Percentiles rank a stretch among this genome's conserved stretches.
Evolutionary conservation across 2,797 vertebrate genomes (phyloP).

Genomic region (Nothura maculosa): DNA sequence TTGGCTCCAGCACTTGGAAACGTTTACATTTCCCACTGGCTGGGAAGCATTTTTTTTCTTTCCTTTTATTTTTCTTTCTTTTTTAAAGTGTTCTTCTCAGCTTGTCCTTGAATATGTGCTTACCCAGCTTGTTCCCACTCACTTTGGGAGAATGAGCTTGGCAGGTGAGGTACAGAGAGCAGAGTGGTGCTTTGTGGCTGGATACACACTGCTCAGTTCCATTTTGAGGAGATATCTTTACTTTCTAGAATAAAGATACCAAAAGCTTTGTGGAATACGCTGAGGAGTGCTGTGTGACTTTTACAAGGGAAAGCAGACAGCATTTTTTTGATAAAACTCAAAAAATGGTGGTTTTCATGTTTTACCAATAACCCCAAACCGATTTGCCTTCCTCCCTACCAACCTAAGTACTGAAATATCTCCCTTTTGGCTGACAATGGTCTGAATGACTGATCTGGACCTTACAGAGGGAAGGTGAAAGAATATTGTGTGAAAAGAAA

Average conservation of each 20-base stretch:
- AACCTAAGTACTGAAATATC: background rate
- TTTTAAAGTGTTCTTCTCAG: background rate
- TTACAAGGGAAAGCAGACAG: background rate
- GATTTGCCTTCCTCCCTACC: background rate
- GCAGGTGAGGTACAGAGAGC: background rate
- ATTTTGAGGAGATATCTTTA: background rate
- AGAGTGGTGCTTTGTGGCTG: background rate
- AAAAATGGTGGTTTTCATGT: background rate
- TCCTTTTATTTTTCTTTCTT: background rate
- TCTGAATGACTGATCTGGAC: background rate
- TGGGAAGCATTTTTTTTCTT: background rate
- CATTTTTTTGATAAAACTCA: background rate
- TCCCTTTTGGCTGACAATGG: background rate
- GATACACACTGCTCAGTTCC: background rate
- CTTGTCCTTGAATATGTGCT: constrained; percentile 18
- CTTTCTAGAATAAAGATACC: background rate
- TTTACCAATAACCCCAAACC: background rate
- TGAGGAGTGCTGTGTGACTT: background rate
- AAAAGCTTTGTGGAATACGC: background rate
- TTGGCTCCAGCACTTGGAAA: constrained; percentile 46
- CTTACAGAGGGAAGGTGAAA: background rate
- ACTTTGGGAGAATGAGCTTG: background rate
- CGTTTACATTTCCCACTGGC: background rate
- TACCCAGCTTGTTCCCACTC: background rate
- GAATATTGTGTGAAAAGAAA: background rate